Conservation (phyloP, 2,888 invertebrate species). For the Piscicola geometra region DNA sequence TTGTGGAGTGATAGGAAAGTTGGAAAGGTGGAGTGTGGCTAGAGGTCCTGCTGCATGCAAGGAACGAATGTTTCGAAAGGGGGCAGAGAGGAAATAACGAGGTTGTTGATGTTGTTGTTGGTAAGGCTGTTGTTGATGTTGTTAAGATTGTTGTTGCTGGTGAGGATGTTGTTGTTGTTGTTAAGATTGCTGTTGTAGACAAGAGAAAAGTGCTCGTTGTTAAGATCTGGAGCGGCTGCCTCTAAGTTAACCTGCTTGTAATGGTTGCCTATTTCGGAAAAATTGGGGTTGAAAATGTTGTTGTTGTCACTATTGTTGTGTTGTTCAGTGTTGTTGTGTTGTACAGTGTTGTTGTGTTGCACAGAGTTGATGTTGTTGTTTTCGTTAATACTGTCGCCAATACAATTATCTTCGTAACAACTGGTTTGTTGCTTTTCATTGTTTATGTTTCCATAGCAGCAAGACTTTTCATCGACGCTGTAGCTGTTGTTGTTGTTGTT, state of each 20-base stretch:
- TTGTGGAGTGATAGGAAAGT: no score
- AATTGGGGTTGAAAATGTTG: background rate
- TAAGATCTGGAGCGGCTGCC: background rate
- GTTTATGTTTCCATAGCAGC: no score
- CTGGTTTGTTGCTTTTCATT: no score
- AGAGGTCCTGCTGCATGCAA: background rate
- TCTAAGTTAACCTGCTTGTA: background rate
- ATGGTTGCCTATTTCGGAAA: background rate
- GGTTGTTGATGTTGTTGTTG: background rate
- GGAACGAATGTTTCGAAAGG: constrained; percentile 31
- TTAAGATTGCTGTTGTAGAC: background rate
- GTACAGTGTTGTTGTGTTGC: no score
- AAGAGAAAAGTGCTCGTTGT: background rate
- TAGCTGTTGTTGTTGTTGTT: background rate
- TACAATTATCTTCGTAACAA: no score
- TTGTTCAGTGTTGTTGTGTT: no score
- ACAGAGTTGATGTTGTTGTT: no score
- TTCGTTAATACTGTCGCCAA: no score
- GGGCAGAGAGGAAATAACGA: background rate
- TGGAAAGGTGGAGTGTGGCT: no score
- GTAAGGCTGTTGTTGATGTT: background rate
- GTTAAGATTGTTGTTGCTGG: background rate
- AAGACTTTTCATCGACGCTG: background rate
- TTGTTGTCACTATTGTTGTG: background rate
- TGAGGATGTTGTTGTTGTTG: background rate